These are phyloP conservation scores for Epistrophe eligans DNA, from an alignment of 2,888 invertebrate species.

Conservation along the genomic window DNA sequence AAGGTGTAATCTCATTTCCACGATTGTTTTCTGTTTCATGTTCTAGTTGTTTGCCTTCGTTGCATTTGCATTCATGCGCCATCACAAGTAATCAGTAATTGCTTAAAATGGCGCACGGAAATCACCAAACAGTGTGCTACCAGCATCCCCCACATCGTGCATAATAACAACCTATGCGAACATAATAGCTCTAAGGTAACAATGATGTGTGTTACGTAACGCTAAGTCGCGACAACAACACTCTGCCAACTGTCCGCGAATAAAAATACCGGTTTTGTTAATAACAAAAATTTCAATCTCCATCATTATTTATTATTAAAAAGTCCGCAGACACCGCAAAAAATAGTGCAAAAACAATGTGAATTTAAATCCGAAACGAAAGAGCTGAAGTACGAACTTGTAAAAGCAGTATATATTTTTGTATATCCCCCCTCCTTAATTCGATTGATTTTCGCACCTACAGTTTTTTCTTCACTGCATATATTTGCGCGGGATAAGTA, in stretches of 20 bases:
- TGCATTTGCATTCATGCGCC: conserved; percentile 36
- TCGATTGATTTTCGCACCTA: conserved; percentile 48
- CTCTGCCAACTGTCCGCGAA: conserved; percentile 50
- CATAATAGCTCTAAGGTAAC: conserved; percentile 43
- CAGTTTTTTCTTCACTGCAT: conserved; percentile 8
- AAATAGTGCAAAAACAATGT: conserved; percentile 35
- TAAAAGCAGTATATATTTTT: background rate
- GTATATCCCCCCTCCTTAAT: background rate
- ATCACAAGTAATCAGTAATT: conserved; percentile 48
- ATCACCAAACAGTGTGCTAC: conserved; percentile 27
- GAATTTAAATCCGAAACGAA: conserved; percentile 56
- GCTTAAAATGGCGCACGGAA: conserved; percentile 55
- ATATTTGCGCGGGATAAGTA: conserved; percentile 60
- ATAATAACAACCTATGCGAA: conserved; percentile 34
- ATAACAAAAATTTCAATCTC: conserved; percentile 44
- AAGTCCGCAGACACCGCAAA: conserved; percentile 36
- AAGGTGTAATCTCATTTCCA: conserved; percentile 71
- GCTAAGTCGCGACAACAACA: conserved; percentile 42
- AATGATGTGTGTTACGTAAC: conserved; percentile 57
- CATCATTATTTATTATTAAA: conserved; percentile 52
- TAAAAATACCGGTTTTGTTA: conserved; percentile 66
- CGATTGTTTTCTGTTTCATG: conserved; percentile 65
- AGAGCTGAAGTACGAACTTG: conserved; percentile 66
- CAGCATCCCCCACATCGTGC: conserved; percentile 41
- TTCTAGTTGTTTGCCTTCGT: conserved; percentile 49